Evolutionary conservation across 2,797 vertebrate species (phyloP).

Genomic region (Pagetopsis macropterus): DNA sequence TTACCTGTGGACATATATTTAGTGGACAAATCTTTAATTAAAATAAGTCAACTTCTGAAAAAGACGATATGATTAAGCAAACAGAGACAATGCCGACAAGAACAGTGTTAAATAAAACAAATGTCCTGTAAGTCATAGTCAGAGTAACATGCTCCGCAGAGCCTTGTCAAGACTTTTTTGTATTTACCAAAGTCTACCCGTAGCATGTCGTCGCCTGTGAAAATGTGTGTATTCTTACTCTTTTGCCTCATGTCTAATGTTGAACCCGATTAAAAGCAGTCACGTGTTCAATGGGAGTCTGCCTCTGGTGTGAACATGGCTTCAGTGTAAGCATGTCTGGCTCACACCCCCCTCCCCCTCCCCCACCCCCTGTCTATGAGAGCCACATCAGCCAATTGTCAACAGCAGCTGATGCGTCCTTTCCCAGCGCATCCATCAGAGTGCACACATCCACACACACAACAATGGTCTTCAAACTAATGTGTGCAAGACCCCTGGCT

Average conservation of each 20-base stretch:
- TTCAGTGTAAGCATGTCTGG: constrained; percentile 19
- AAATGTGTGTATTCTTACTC: not conserved
- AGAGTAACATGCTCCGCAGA: not conserved
- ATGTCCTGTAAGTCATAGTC: too few relatives aligned
- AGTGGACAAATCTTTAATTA: too few relatives aligned
- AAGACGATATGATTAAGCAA: too few relatives aligned
- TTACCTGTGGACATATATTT: too few relatives aligned
- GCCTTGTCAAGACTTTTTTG: not conserved
- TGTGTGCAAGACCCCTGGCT: constrained; percentile 43
- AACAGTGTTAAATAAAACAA: too few relatives aligned
- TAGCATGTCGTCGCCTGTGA: not conserved
- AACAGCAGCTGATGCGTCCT: constrained; percentile 66
- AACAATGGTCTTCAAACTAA: constrained; percentile 27
- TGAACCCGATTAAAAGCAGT: constrained; percentile 1
- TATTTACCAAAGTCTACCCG: not conserved
- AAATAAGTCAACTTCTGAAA: too few relatives aligned
- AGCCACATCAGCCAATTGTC: constrained; percentile 68
- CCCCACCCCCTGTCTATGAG: constrained; percentile 34
- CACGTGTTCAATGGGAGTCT: not conserved
- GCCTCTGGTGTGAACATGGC: constrained; percentile 24
- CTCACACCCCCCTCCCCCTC: constrained; percentile 1
- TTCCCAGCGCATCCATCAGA: constrained; percentile 38
- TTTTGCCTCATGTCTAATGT: not conserved
- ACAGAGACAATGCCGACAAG: too few relatives aligned
- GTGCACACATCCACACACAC: not conserved